Evolutionary conservation across 2,888 invertebrate species (phyloP).

Genomic region (Synergus japonicus): DNA sequence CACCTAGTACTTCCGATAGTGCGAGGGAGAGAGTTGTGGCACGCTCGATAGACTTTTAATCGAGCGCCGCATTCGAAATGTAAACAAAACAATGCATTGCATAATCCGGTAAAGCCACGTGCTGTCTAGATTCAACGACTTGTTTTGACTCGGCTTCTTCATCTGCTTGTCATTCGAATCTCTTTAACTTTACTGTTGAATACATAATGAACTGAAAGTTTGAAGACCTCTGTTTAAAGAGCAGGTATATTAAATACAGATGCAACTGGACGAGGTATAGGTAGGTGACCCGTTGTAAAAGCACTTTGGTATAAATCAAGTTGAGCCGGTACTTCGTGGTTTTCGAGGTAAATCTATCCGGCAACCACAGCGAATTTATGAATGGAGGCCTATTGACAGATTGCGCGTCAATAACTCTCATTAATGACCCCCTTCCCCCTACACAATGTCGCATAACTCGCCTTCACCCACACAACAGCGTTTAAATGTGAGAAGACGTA

Average conservation of each 20-base stretch:
- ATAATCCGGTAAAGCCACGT: constrained; percentile 2
- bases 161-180: not conserved
- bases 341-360: constrained; percentile 67
- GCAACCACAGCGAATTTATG: constrained; percentile 65
- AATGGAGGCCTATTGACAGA: constrained; percentile 72
- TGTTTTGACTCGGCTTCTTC: no score
- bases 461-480: not conserved
- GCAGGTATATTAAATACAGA: not conserved
- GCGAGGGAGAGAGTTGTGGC: constrained; percentile 7
- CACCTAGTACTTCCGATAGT: constrained; percentile 3
- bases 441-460: not conserved
- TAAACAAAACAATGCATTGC: constrained; percentile 3
- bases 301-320: not conserved
- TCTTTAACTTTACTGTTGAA: not conserved
- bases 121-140: not conserved
- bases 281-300: not conserved
- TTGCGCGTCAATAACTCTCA: constrained; percentile 64
- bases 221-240: not conserved
- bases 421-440: not conserved
- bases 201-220: not conserved
- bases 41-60: constrained; percentile 49
- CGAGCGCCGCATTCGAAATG: constrained; percentile 47
- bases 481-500: not conserved
- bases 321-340: constrained; percentile 61
- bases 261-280: constrained; percentile 22